These are phyloP conservation scores for Erebia palarica DNA, from an alignment of 2,888 invertebrate genomes.

Conservation along the genomic window DNA sequence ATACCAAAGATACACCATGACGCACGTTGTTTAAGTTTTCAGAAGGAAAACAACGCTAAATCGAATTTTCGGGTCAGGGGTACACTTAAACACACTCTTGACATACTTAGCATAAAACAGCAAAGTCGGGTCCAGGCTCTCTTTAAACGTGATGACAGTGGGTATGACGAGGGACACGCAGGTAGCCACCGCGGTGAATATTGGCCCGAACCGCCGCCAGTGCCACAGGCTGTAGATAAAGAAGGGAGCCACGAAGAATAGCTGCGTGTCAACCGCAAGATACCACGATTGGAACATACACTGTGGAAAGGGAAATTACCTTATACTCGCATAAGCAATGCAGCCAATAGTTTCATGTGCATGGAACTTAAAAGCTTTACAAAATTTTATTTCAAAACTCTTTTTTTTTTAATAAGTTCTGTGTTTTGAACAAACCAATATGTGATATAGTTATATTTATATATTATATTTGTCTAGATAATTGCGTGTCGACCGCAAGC, in stretches of 20 bases:
- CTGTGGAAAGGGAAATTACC: constrained; percentile 55
- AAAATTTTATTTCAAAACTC: too few species aligned
- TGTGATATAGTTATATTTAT: too few species aligned
- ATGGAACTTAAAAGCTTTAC: neutral
- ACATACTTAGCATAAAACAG: constrained; percentile 87
- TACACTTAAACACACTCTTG: constrained; percentile 17
- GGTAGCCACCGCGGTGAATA: constrained; percentile 74
- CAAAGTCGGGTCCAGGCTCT: constrained; percentile 85
- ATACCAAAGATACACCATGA: too few species aligned
- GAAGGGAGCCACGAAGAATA: constrained; percentile 85
- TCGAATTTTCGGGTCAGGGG: constrained; percentile 17
- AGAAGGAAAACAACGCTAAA: constrained; percentile 10
- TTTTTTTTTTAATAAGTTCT: neutral
- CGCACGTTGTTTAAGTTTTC: neutral
- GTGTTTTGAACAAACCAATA: too few species aligned
- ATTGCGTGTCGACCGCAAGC: constrained; percentile 84
- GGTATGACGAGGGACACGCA: constrained; percentile 78
- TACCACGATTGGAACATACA: constrained; percentile 90
- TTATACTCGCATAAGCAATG: neutral
- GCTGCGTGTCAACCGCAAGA: constrained; percentile 84
- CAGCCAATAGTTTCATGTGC: neutral
- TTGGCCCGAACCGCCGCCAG: constrained; percentile 82
- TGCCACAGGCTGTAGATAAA: constrained; percentile 87
- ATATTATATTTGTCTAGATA: constrained; percentile 56
- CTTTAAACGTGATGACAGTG: constrained; percentile 81